Percentiles rank a stretch among this genome's conserved stretches.
Conservation (phyloP, 1,140 invertebrate species). For the Zaprionus lachaisei region DNA sequence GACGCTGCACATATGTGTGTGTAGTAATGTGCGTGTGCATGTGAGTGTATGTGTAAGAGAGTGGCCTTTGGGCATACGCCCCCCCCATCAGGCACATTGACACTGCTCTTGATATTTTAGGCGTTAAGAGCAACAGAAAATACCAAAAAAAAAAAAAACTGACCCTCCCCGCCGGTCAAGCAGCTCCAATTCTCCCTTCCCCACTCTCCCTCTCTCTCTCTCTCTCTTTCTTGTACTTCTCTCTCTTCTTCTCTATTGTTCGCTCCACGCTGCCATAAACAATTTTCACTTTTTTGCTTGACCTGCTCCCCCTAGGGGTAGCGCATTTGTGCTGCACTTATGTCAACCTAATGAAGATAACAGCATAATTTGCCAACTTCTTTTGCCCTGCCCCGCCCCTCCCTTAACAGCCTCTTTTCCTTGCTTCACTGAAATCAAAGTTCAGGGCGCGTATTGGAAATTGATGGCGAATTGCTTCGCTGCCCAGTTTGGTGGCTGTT, state of each 20-base stretch:
- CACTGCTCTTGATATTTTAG: constrained; percentile 70
- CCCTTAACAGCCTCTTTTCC: not conserved
- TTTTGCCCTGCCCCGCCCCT: constrained; percentile 9
- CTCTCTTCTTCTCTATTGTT: constrained; percentile 35
- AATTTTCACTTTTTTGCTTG: constrained; percentile 73
- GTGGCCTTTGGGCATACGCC: constrained; percentile 53
- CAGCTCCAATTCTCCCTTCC: not conserved
- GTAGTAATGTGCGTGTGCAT: not conserved
- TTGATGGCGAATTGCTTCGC: constrained; percentile 45
- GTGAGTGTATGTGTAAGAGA: constrained; percentile 31
- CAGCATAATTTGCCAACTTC: constrained; percentile 77
- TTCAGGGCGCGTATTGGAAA: constrained; percentile 54
- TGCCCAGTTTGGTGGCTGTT: constrained; percentile 26
- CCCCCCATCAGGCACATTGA: constrained; percentile 59
- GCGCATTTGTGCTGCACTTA: constrained; percentile 80
- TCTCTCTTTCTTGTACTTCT: constrained; percentile 12
- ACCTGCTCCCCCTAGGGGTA: constrained; percentile 59
- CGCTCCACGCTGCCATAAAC: constrained; percentile 65
- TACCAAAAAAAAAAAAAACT: constrained; percentile 23
- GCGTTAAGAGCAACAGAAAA: not conserved
- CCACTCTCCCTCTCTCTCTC: constrained; percentile 26
- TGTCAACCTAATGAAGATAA: constrained; percentile 82
- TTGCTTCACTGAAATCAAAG: constrained; percentile 63
- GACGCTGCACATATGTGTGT: constrained; percentile 75
- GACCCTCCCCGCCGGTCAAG: constrained; percentile 16